phyloP scores from a whole-genome alignment of 2,113 vertebrate species.

The Eulemur macaco region DNA sequence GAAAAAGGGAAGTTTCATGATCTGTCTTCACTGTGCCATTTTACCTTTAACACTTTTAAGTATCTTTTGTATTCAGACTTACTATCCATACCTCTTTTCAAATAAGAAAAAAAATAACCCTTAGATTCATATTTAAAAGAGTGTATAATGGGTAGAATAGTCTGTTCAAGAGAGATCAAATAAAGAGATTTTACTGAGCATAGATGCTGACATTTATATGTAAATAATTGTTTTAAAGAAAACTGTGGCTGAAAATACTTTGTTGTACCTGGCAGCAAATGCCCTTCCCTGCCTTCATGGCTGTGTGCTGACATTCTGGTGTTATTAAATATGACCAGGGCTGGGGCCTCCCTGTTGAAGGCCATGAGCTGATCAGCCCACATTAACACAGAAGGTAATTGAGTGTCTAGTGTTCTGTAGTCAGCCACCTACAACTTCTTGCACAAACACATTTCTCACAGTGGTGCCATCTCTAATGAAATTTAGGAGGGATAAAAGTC shows the following conservation, averaged over 20 bases:
- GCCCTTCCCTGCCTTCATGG: background rate
- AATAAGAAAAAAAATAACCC: background rate
- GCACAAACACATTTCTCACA: constrained; percentile 67
- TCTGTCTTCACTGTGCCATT: background rate
- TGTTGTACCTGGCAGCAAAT: background rate
- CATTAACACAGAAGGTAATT: constrained; percentile 68
- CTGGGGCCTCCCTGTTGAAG: constrained; percentile 31
- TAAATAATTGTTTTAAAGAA: constrained; percentile 17
- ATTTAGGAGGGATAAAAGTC: constrained; percentile 76
- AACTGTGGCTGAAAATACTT: background rate
- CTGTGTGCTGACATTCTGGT: background rate
- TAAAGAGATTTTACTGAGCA: background rate
- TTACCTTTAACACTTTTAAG: background rate
- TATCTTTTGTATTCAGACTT: background rate
- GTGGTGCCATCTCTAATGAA: constrained; percentile 79
- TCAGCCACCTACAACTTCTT: constrained; percentile 59
- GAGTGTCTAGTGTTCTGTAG: constrained; percentile 70
- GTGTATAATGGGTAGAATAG: background rate
- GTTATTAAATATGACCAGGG: constrained; percentile 50
- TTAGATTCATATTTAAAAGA: background rate
- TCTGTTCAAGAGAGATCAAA: background rate
- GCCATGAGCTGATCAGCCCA: constrained; percentile 41
- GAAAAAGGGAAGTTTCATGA: background rate
- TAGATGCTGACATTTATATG: background rate
- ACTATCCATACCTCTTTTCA: background rate